phyloP scores from a whole-genome alignment of 1,140 invertebrate genomes.

The Philopotamus ludificatus region DNA sequence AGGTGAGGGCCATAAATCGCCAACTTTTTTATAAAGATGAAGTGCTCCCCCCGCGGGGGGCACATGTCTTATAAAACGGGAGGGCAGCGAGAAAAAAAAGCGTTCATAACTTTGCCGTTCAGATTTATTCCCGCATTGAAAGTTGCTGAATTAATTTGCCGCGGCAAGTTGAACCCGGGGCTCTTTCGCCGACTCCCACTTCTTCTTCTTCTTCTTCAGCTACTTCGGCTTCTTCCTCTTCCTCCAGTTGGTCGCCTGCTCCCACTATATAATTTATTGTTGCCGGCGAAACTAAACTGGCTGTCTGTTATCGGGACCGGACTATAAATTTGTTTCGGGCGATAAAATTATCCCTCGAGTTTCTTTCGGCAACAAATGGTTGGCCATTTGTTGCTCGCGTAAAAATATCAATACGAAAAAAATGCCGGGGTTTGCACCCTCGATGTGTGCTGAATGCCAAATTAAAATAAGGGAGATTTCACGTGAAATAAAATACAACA shows the following conservation, averaged over 20 bases:
- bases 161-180: slow-evolving; percentile 25
- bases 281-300: slow-evolving; percentile 38
- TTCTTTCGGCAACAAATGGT: slow-evolving; percentile 16
- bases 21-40: slow-evolving; percentile 41
- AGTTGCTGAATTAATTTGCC: slow-evolving; percentile 42
- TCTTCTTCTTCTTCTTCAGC: background rate
- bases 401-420: slow-evolving; percentile 15
- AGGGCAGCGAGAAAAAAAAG: slow-evolving; percentile 16
- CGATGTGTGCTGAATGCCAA: too few relatives aligned
- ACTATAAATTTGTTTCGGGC: slow-evolving; percentile 32
- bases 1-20: slow-evolving; percentile 34
- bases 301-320: slow-evolving; percentile 39
- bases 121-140: slow-evolving; percentile 42
- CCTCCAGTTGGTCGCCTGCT: too few relatives aligned
- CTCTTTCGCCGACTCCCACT: slow-evolving; percentile 27
- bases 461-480: too few relatives aligned
- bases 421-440: too few relatives aligned
- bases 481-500: too few relatives aligned
- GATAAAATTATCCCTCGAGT: slow-evolving; percentile 30
- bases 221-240: background rate
- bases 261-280: slow-evolving; percentile 39
- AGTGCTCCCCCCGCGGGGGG: slow-evolving; percentile 20
- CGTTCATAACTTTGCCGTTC: slow-evolving; percentile 38
- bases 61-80: slow-evolving; percentile 37
- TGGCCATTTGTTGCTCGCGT: slow-evolving; percentile 19